Evolutionary conservation across 2,888 invertebrate genomes (phyloP).

Genomic region (Rotaria socialis): DNA sequence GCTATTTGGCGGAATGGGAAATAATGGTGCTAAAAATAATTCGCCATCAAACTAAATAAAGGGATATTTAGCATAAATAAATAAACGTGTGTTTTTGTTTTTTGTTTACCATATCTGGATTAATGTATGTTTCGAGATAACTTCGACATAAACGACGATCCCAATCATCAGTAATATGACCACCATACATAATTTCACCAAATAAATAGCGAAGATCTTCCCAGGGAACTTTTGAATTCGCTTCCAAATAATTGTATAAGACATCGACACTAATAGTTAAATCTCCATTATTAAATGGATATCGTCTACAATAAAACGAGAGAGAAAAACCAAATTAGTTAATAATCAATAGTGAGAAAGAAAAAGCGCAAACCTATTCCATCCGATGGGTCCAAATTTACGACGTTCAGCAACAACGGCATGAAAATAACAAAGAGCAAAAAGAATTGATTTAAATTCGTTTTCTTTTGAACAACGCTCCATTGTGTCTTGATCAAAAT

Average conservation of each 20-base stretch:
- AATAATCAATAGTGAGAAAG: neutral
- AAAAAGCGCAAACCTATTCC: conserved; percentile 65
- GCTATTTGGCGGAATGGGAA: conserved; percentile 84
- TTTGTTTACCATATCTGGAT: conserved; percentile 69
- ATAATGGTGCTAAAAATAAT: conserved; percentile 81
- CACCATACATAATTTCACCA: conserved; percentile 97
- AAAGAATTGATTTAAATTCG: conserved; percentile 88
- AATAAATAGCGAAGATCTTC: conserved; percentile 89
- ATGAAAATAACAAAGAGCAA: conserved; percentile 88
- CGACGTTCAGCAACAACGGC: conserved; percentile 87
- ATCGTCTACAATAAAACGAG: conserved; percentile 56
- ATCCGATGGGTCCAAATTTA: conserved; percentile 91
- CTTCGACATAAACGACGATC: conserved; percentile 77
- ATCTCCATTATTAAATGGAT: conserved; percentile 89
- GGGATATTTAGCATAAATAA: neutral
- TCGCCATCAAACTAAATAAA: conserved; percentile 73
- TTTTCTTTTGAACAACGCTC: conserved; percentile 92
- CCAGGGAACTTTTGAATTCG: conserved; percentile 71
- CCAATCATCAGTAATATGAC: conserved; percentile 96
- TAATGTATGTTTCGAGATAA: conserved; percentile 82
- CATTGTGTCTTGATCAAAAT: conserved; percentile 86
- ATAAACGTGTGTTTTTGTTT: neutral
- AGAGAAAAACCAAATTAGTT: neutral
- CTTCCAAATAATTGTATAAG: conserved; percentile 85
- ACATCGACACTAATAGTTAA: conserved; percentile 89